Evolutionary conservation across 2,888 invertebrate genomes (phyloP), one percentile per base, ranked within the genome.

Genomic region (Epirrita christyi): DNA sequence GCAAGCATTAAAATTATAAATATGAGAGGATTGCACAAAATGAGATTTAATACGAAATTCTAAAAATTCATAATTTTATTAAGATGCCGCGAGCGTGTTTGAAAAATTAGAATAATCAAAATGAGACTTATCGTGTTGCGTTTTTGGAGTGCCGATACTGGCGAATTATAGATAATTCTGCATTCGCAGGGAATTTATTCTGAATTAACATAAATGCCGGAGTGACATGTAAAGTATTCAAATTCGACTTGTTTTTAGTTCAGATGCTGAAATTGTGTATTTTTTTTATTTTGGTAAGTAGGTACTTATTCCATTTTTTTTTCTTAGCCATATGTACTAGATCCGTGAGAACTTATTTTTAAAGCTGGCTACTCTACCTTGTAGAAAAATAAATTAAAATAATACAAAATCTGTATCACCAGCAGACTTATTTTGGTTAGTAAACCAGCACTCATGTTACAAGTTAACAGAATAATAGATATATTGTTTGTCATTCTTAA

Each of bases 1-100:
- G 66, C 68, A 63, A 70, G 59, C 63, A 38, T 42, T 54, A 38
- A 49, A 46, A 55, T 54, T 55, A 55, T 57, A 57, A 60, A 61
- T 52, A 60, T 57, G 46, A 52, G 48, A 50, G 58, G 60, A 49
- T 55, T 59, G 42, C 42, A 60, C 48, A 49, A 57, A 57, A 55
- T 54, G 28, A 52, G 50, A 13, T 55, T 59, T 55, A 47, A 55
- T 59, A 59, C 47, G 43, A 55, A 59, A 51, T 55, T 47, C 47
- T 56, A 14, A 59, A 55, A 51, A 47, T n/a, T 59, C 48, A 55
- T 54, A 54, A 54, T 54, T 54, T 49, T 41, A 58, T 59, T 46
- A 46, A 55, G 51, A 28, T 37, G 59, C 59, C 55, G 46, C 43
- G 34, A 54, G 55, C 59, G 45, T 42, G 10, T 7, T 8, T 7